Conservation (phyloP, 2,888 invertebrate species). For the Brachypalpus laphriformis region DNA sequence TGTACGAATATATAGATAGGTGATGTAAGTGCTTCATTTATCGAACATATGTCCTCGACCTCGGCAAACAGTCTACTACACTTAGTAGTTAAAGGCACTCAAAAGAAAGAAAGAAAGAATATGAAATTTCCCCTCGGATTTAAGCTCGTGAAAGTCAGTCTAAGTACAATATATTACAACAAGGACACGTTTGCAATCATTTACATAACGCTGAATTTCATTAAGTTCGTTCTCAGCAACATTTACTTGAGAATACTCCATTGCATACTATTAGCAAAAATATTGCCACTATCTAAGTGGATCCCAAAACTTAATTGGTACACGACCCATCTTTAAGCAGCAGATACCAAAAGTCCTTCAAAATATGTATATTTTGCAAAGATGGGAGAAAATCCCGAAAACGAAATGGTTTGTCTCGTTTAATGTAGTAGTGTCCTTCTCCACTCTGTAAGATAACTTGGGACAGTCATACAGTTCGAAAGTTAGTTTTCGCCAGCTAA, state of each 20-base stretch:
- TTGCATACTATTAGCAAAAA: not conserved
- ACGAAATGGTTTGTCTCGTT: not conserved
- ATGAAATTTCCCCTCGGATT: too few species aligned
- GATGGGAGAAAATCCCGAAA: not conserved
- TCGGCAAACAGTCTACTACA: too few species aligned
- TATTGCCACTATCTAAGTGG: constrained; percentile 26
- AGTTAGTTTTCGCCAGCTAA: constrained; percentile 24
- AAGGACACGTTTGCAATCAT: not conserved
- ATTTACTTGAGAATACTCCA: not conserved
- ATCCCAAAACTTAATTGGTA: constrained; percentile 40
- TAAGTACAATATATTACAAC: too few species aligned
- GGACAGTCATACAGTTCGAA: constrained; percentile 11
- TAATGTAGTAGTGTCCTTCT: constrained; percentile 7
- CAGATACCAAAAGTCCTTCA: constrained; percentile 21
- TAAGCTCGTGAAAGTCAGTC: too few species aligned
- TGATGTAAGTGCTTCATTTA: too few species aligned
- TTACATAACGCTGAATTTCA: constrained; percentile 6
- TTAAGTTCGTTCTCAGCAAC: not conserved
- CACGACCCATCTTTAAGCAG: constrained; percentile 23
- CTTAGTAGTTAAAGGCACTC: too few species aligned
- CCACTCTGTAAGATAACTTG: not conserved
- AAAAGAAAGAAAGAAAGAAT: too few species aligned
- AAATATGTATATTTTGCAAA: constrained; percentile 1
- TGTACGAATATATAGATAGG: too few species aligned
- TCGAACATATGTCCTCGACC: too few species aligned